These are phyloP conservation scores for Eurytoma adleriae DNA, from an alignment of 2,888 invertebrate species.

Conservation along the genomic window DNA sequence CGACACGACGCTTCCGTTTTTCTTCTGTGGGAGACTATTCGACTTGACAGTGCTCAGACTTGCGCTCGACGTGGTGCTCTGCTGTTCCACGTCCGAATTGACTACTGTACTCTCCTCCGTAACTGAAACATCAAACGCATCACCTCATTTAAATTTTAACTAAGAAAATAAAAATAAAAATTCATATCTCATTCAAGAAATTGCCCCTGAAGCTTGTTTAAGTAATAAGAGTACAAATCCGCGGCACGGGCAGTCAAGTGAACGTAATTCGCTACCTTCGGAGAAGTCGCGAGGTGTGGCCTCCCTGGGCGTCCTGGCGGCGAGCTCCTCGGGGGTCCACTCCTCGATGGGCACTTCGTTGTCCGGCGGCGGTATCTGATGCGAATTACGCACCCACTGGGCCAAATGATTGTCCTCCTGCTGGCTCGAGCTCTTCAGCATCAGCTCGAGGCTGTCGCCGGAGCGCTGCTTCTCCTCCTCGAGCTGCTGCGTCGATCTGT, in stretches of 20 bases:
- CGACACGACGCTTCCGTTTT: slow-evolving; percentile 66
- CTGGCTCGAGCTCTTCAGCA: slow-evolving; percentile 57
- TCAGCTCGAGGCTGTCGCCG: slow-evolving; percentile 60
- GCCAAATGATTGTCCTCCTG: slow-evolving; percentile 68
- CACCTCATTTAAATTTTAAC: slow-evolving; percentile 15
- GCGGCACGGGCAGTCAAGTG: too few species aligned
- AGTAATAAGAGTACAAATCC: too few species aligned
- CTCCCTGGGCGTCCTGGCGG: slow-evolving; percentile 69
- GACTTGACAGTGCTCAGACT: slow-evolving; percentile 73
- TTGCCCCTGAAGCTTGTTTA: not conserved
- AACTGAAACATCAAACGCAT: slow-evolving; percentile 20
- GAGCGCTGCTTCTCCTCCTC: slow-evolving; percentile 54
- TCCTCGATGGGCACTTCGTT: slow-evolving; percentile 71
- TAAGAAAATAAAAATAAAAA: too few species aligned
- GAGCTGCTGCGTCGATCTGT: slow-evolving; percentile 54
- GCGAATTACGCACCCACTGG: slow-evolving; percentile 74
- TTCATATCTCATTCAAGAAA: too few species aligned
- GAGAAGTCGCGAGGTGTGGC: slow-evolving; percentile 50
- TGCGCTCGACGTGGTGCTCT: slow-evolving; percentile 73
- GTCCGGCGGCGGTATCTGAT: slow-evolving; percentile 71
- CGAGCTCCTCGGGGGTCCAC: slow-evolving; percentile 73
- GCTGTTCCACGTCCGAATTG: slow-evolving; percentile 72
- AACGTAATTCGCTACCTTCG: slow-evolving; percentile 31
- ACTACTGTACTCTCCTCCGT: slow-evolving; percentile 66
- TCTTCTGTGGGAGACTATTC: slow-evolving; percentile 66